phyloP scores from a whole-genome alignment of 2,888 invertebrate genomes.

The Rhodophaea formosa region DNA sequence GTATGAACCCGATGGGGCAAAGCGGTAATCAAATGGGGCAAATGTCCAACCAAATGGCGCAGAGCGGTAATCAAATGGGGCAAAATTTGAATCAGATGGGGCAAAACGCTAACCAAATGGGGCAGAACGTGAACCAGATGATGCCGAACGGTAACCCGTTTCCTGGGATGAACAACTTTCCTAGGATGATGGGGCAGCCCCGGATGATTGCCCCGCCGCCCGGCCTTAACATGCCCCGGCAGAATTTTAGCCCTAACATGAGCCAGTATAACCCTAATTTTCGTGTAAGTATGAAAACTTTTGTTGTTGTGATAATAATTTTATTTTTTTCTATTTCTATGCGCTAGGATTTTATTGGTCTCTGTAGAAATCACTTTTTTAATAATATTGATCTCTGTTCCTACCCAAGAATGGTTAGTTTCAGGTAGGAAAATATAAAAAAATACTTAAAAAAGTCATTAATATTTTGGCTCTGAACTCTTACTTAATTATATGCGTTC shows the following conservation, averaged over 20 bases:
- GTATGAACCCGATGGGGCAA: constrained; percentile 28
- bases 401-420: too few species aligned
- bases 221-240: constrained; percentile 63
- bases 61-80: constrained; percentile 32
- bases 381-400: too few species aligned
- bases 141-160: constrained; percentile 64
- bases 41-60: constrained; percentile 44
- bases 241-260: constrained; percentile 63
- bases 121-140: constrained; percentile 35
- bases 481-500: too few species aligned
- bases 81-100: constrained; percentile 32
- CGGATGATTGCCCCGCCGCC: constrained; percentile 69
- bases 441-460: too few species aligned
- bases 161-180: constrained; percentile 57
- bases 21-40: constrained; percentile 46
- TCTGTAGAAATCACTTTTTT: too few species aligned
- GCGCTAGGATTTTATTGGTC: too few species aligned
- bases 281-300: constrained; percentile 59
- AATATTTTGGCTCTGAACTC: too few species aligned
- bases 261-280: constrained; percentile 65
- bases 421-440: too few species aligned
- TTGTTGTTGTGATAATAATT: constrained; percentile 18
- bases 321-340: not conserved
- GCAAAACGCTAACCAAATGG: constrained; percentile 32
- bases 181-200: constrained; percentile 62